These are phyloP conservation scores for Cheirogaleus medius DNA, from an alignment of 2,113 vertebrate genomes.

Conservation along the genomic window DNA sequence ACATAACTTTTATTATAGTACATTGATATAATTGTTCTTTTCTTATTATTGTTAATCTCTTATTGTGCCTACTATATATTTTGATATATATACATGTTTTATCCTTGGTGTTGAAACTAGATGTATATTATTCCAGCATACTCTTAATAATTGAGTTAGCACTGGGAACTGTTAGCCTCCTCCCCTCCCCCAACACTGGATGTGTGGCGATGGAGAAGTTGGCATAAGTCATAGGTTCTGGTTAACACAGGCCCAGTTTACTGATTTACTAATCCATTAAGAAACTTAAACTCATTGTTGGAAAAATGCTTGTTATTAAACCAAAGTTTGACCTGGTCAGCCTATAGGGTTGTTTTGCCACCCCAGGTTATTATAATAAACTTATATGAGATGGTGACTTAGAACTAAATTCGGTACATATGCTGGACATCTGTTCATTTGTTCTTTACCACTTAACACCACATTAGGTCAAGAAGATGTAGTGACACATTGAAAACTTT, in stretches of 20 bases:
- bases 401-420: neutral
- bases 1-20: neutral
- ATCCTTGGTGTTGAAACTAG: neutral
- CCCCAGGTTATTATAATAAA: slow-evolving; percentile 14
- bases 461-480: neutral
- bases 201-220: neutral
- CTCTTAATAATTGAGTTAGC: neutral
- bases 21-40: neutral
- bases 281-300: slow-evolving; percentile 1
- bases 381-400: neutral
- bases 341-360: neutral
- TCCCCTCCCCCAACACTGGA: neutral
- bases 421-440: neutral
- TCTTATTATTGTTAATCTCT: neutral
- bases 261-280: neutral
- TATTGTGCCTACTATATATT: neutral
- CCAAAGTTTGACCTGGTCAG: neutral
- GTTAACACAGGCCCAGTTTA: neutral
- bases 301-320: slow-evolving; percentile 34
- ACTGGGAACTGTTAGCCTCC: neutral
- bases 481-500: neutral
- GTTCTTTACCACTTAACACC: neutral
- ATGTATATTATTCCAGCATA: neutral
- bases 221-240: neutral
- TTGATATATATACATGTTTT: neutral